Evolutionary conservation across 2,113 vertebrate species (phyloP), one percentile per base, ranked within the genome.

Genomic region (Tonatia bakeri): DNA sequence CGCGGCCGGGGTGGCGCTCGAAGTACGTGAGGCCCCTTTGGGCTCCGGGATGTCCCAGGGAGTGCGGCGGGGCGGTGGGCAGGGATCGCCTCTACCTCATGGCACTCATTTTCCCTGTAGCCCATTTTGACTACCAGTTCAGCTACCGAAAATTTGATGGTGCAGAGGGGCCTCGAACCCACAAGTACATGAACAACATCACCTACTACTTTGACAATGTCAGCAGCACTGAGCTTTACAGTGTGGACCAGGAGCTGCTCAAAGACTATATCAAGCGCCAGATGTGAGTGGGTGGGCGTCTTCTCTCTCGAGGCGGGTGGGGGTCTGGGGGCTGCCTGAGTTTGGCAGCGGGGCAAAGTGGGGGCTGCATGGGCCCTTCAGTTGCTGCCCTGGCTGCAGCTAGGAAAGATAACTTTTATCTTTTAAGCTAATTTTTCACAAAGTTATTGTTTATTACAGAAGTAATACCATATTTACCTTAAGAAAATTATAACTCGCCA

Each of bases 231-330:
- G 99, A 99, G 92, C 98, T 99, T 3, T 99, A 99, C 98, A 98
- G 99, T 0, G 99, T 99, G 81, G 99, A 99, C 97, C 99, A 99
- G 98, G 99, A 99, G 94, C 98, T 99, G 97, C 99, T 99, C 70
- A 99, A 99, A 97, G 99, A 99, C 98, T 99, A 99, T 98, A 99
- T 99, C 98, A 99, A 99, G 98, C 98, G 99, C 59, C 99, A 99
- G 98, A 99, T 99, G 99, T 99, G 97, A 99, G 99, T 98, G 76
- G 1, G 7, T 1, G 1, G 90, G 50, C 33, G 22, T 3, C 24
- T 80, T 40, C 61, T 79, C 81, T 72, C 19, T 28, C 8, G 50
- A 70, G 28, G 28, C 1, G 10, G 26, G 7, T 10, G 33, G 14
- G 16, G 38, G 84, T 15, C 14, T 50, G n/a, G n/a, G 16, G 33